Percentiles rank a stretch among this genome's conserved stretches.
phyloP scores from a whole-genome alignment of 2,888 invertebrate genomes.

The Syrphus vitripennis region DNA sequence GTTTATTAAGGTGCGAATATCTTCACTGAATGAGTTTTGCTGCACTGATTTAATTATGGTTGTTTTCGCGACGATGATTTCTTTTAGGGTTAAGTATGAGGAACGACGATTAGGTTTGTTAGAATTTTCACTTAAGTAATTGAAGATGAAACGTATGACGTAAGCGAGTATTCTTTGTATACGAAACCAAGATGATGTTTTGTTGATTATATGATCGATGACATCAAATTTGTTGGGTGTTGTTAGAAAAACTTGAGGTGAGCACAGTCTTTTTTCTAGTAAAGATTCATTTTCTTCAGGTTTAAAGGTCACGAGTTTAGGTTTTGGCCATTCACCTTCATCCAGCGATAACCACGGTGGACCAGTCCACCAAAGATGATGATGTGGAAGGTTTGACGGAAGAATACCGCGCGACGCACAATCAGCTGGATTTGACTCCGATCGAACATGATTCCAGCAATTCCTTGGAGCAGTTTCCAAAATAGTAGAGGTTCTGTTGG shows the following conservation, averaged over 20 bases:
- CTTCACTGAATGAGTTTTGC: background rate
- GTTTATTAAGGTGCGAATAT: no score
- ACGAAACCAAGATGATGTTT: conserved; percentile 23
- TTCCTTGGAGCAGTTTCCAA: conserved; percentile 35
- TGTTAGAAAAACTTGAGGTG: no score
- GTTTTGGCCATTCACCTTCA: background rate
- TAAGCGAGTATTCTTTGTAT: background rate
- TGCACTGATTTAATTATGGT: background rate
- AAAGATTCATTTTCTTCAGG: no score
- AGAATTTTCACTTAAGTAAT: background rate
- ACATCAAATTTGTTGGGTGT: no score
- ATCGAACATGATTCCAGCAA: conserved; percentile 58
- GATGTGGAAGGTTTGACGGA: background rate
- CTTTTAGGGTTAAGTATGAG: background rate
- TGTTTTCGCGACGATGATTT: background rate
- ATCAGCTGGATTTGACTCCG: conserved; percentile 65
- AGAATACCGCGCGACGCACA: conserved; percentile 64
- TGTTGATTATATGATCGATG: background rate
- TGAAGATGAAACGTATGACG: background rate
- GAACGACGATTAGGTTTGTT: background rate
- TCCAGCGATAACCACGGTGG: background rate
- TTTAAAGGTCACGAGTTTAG: no score
- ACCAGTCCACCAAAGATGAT: background rate
- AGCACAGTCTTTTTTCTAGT: no score
- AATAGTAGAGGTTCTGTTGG: conserved; percentile 56